Percentiles rank a stretch among this genome's conserved stretches.
Evolutionary conservation across 2,113 vertebrate genomes (phyloP).

Genomic region (Cephalopholis sonnerati): DNA sequence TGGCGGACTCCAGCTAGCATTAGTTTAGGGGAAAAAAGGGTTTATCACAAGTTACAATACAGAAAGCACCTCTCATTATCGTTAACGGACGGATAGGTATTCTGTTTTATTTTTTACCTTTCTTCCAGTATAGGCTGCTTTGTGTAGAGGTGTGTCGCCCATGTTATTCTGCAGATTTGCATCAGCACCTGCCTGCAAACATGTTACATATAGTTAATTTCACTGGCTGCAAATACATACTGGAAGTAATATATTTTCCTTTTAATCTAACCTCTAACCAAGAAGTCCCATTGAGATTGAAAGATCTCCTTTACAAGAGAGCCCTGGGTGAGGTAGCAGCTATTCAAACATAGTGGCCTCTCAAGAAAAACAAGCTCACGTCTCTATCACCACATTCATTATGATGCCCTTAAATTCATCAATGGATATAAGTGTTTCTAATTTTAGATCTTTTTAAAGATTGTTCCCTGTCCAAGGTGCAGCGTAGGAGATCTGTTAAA

Average conservation of each 20-base stretch:
- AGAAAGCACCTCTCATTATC: not conserved
- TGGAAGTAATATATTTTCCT: not conserved
- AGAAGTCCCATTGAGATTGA: too few relatives aligned
- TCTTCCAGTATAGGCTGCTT: constrained; percentile 89
- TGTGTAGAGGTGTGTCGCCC: constrained; percentile 94
- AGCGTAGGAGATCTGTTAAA: too few relatives aligned
- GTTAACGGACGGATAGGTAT: not conserved
- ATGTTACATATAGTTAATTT: constrained; percentile 18
- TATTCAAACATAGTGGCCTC: too few relatives aligned
- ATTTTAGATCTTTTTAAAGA: too few relatives aligned
- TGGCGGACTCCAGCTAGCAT: constrained; percentile 3
- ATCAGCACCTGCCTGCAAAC: constrained; percentile 88
- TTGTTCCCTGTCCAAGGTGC: too few relatives aligned
- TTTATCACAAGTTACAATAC: not conserved
- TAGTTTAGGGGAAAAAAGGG: not conserved
- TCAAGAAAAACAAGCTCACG: too few relatives aligned
- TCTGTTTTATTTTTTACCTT: constrained; percentile 85
- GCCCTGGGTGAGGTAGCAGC: too few relatives aligned
- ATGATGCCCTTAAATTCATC: too few relatives aligned
- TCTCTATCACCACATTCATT: too few relatives aligned
- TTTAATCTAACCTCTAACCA: too few relatives aligned
- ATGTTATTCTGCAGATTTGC: constrained; percentile 90
- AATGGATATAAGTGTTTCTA: too few relatives aligned
- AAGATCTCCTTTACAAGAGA: too few relatives aligned
- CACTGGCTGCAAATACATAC: not conserved